A percentile compares a stretch with the other conserved stretches of the same genome.
phyloP scores from a whole-genome alignment of 2,888 invertebrate genomes.

The Drosophila prolongata region DNA sequence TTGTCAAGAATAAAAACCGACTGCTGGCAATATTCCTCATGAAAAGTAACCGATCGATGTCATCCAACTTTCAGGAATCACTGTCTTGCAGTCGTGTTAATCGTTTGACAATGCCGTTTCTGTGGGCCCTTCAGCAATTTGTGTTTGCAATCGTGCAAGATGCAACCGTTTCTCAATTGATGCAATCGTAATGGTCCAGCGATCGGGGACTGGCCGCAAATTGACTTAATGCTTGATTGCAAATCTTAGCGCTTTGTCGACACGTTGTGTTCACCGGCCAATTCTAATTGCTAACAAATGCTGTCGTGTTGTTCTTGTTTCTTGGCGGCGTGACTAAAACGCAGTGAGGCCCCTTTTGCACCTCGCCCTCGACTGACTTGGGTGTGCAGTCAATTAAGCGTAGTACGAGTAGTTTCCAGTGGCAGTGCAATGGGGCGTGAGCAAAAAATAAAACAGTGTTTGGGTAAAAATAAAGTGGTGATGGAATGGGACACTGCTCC shows the following conservation, averaged over 20 bases:
- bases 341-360: not conserved
- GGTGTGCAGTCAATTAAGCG: conserved; percentile 61
- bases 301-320: conserved; percentile 33
- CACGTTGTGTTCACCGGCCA: conserved; percentile 60
- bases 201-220: conserved; percentile 56
- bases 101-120: conserved; percentile 22
- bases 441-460: conserved; percentile 25
- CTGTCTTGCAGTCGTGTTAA: conserved; percentile 6
- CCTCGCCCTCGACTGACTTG: not conserved
- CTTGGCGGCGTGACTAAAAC: conserved; percentile 51
- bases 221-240: conserved; percentile 77
- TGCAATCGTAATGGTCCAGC: conserved; percentile 37
- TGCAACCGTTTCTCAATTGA: conserved; percentile 14
- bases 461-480: conserved; percentile 6
- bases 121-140: conserved; percentile 1
- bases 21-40: not conserved
- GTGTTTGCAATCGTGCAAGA: conserved; percentile 5
- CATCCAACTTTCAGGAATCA: not conserved
- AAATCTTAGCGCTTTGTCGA: conserved; percentile 78
- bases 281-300: conserved; percentile 77
- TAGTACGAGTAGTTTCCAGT: conserved; percentile 26
- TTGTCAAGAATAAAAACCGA: too few species aligned
- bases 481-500: conserved; percentile 31
- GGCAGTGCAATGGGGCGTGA: conserved; percentile 54
- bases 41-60: not conserved